Conservation (phyloP, 2,113 vertebrate species). For the Pungitius pungitius region DNA sequence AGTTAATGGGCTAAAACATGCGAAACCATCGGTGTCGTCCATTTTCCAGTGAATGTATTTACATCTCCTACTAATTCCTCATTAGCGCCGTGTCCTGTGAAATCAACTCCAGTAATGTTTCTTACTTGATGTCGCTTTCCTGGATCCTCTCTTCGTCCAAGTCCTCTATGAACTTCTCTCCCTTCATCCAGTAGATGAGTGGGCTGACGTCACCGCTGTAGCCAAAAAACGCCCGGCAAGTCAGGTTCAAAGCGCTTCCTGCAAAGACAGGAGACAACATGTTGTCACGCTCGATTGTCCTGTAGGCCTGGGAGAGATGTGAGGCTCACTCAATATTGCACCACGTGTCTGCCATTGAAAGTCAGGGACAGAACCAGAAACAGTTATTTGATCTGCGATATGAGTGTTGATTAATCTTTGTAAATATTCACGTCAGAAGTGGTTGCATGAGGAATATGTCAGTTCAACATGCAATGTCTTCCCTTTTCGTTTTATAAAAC, state of each 20-base stretch:
- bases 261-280: conserved; percentile 72
- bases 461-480: neutral
- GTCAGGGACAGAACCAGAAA: conserved; percentile 5
- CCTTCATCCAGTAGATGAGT: conserved; percentile 99
- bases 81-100: conserved; percentile 20
- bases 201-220: conserved; percentile 97
- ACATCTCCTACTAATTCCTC: conserved; percentile 41
- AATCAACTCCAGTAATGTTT: conserved; percentile 3
- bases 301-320: conserved; percentile 12
- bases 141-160: conserved; percentile 95
- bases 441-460: neutral
- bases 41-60: conserved; percentile 43
- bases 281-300: conserved; percentile 33
- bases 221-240: conserved; percentile 97
- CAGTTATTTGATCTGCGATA: neutral
- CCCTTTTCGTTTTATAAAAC: neutral
- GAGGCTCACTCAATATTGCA: neutral
- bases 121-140: conserved; percentile 98
- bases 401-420: neutral
- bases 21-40: conserved; percentile 30
- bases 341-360: conserved; percentile 4
- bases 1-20: conserved; percentile 67
- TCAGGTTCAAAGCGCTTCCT: conserved; percentile 93
- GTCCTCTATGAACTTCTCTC: conserved; percentile 99
- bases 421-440: neutral